A percentile compares a stretch with the other conserved stretches of the same genome.
phyloP scores from a whole-genome alignment of 2,888 invertebrate species.

The Leptopilina syphax region DNA sequence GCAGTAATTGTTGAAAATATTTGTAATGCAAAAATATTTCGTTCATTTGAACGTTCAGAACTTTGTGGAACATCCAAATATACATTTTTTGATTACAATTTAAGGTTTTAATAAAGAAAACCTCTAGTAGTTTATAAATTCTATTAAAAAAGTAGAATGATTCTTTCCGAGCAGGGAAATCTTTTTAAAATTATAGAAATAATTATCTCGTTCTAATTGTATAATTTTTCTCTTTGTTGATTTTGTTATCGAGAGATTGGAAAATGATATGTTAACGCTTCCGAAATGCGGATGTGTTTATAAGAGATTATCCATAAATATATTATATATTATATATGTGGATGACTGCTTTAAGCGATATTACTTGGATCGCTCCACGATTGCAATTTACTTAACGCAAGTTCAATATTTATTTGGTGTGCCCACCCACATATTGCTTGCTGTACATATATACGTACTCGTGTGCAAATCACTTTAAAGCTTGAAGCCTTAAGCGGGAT shows the following conservation, averaged over 20 bases:
- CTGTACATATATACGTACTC: conserved; percentile 6
- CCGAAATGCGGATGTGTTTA: conserved; percentile 11
- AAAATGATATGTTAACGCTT: conserved; percentile 15
- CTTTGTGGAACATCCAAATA: too few species aligned
- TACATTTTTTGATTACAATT: too few species aligned
- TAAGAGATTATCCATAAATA: conserved; percentile 19
- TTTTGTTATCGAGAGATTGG: background rate
- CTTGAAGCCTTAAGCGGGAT: conserved; percentile 49
- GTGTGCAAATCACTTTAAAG: conserved; percentile 45
- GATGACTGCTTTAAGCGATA: conserved; percentile 10
- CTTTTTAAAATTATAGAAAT: too few species aligned
- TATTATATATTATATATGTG: background rate
- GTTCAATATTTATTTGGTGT: conserved; percentile 54
- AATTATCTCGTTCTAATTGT: too few species aligned
- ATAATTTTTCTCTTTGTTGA: background rate
- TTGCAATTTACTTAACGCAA: conserved; percentile 50
- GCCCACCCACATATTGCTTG: conserved; percentile 51
- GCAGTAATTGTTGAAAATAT: too few species aligned
- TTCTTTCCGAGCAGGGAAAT: too few species aligned
- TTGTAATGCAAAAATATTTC: too few species aligned
- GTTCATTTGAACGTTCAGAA: too few species aligned
- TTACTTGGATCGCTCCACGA: conserved; percentile 1
- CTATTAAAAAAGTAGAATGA: too few species aligned
- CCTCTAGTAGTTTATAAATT: too few species aligned
- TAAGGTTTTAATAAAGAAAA: too few species aligned